Conservation (phyloP, 2,797 vertebrate species). For the Botia almorhae region DNA sequence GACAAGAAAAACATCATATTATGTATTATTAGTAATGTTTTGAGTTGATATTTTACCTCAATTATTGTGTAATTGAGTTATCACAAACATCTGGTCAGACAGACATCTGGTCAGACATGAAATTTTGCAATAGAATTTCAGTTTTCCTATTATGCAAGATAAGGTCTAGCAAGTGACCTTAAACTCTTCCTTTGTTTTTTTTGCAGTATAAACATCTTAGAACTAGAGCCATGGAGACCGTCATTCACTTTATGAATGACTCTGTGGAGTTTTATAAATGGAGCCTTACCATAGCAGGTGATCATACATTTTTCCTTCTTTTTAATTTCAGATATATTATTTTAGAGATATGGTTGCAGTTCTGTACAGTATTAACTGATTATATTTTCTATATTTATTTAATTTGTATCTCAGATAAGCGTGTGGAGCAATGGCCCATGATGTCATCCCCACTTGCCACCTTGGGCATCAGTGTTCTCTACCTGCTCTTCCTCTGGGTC, state of each 20-base stretch:
- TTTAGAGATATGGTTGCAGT: neutral
- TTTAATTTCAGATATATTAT: neutral
- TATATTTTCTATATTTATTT: neutral
- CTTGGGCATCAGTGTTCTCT: conserved; percentile 91
- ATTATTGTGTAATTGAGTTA: no score
- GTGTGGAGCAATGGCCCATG: conserved; percentile 94
- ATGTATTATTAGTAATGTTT: neutral
- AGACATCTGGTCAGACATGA: neutral
- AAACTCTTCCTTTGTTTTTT: neutral
- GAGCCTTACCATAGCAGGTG: conserved; percentile 87
- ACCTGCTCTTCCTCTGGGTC: conserved; percentile 95
- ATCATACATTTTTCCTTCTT: neutral
- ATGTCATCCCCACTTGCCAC: conserved; percentile 94
- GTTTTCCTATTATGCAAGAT: neutral
- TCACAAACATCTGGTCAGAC: no score
- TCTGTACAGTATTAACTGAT: no score
- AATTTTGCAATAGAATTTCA: no score
- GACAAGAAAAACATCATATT: no score
- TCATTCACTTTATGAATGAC: conserved; percentile 90
- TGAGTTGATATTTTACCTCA: neutral
- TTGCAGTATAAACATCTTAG: conserved; percentile 78
- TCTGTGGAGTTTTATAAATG: conserved; percentile 94
- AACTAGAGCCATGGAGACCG: conserved; percentile 81
- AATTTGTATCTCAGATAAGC: conserved; percentile 83
- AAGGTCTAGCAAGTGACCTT: neutral